phyloP scores from a whole-genome alignment of 2,113 vertebrate species.

The Cairina moschata region DNA sequence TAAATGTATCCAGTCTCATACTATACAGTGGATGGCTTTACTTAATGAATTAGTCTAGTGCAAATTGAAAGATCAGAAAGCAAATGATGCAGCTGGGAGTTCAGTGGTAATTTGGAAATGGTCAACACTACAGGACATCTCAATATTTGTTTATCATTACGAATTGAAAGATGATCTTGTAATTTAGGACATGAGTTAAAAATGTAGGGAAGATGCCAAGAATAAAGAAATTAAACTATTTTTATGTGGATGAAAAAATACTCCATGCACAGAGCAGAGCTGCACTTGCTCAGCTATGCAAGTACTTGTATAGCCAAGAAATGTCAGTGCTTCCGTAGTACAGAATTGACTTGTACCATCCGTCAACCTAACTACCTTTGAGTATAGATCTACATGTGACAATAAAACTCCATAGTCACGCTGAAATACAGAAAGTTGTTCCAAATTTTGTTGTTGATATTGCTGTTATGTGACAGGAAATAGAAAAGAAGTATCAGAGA shows the following conservation, averaged over 20 bases:
- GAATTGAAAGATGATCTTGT: not conserved
- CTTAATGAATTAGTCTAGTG: not conserved
- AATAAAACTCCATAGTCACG: not conserved
- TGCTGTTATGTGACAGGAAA: not conserved
- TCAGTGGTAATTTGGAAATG: not conserved
- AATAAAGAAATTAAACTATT: not conserved
- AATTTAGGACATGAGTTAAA: not conserved
- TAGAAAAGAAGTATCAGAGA: not conserved
- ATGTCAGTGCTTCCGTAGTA: not conserved
- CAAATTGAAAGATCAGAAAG: not conserved
- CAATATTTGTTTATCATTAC: not conserved
- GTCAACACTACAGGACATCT: not conserved
- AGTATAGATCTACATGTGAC: not conserved
- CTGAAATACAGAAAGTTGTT: not conserved
- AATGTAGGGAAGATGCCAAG: not conserved
- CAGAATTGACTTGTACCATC: not conserved
- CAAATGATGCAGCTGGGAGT: not conserved
- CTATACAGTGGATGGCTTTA: not conserved
- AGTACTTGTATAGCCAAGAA: accelerated
- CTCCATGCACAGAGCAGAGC: not conserved
- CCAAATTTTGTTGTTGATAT: not conserved
- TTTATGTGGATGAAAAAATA: not conserved
- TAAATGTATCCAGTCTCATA: not conserved
- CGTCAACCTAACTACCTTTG: not conserved
- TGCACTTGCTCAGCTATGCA: not conserved